Base-by-base conservation (phyloP, 2,888 invertebrate genomes). In the Drosophila anomelani region DNA sequence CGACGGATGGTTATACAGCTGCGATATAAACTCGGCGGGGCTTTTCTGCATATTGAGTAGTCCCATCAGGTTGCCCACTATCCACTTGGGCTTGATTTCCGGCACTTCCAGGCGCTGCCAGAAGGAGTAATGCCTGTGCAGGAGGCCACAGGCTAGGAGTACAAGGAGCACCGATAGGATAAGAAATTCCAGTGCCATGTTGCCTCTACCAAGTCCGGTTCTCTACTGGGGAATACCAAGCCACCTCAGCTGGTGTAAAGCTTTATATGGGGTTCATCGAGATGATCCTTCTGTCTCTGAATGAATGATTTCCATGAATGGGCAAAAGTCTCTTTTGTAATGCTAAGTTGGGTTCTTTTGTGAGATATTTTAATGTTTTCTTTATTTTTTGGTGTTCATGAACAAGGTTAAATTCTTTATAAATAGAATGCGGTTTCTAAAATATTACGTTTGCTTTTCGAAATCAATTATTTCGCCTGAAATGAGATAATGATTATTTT, bases 11-110 rank as follows among this genome's bases (percentile, higher is more conserved):
- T 92, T 84, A 66, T 94, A 93, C 0, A 93, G 72, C 0, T 91
- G 88, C 23, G 88, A 84, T 7, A 90, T 90, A 41, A 89, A 88
- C 15, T 92, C 84, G 0, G 92, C 91, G 0, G 92, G 81, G 63
- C 91, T 88, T 43, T 81, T 90, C n/a, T 79, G 88, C 59, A 91
- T 76, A 2, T 90, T 70, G 2, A 93, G 4, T 51, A 93, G 78
- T 2, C 92, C 91, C 4, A 73, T 75, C 26, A 94, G 87, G 62
- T 93, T 94, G 3, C 94, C 93, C 10, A 93, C 54, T 13, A 93
- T 77, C 12, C 92, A 84, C 0, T 78, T 82, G 1, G 93, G 92
- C 9, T 83, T 68, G 9, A 93, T 58, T 63, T 93, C 90, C 3
- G 89, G 76, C 2, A 94, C 79, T 4, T 91, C 91, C 0, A 79